Base-by-base conservation (phyloP, 2,888 invertebrate genomes). In the Priapulus caudatus region DNA sequence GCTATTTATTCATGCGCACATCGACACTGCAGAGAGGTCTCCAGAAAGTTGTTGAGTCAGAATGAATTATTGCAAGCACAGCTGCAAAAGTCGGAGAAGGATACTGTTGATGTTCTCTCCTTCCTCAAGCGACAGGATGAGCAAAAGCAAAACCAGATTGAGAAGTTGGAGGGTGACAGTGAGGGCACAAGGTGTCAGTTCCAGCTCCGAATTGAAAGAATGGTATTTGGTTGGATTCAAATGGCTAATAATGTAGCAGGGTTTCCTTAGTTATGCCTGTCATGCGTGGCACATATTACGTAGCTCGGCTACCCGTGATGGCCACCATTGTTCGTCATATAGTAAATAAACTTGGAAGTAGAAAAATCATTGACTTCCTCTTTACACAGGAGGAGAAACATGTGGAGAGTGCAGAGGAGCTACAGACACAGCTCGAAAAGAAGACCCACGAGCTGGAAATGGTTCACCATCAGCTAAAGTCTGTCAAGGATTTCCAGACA, bases 121-220 rank as follows among this genome's bases (percentile, higher is more conserved):
- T 33, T 33, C n/a, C 33, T 33, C 33, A 33, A 33, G n/a, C 33
- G n/a, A n/a, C 10, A 33, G 33, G n/a, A 33, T 33, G 33, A 33
- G n/a, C 10, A 33, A 33, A 33, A 10, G 33, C 33, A 33, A n/a
- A n/a, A 33, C 10, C 10, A 33, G n/a, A 33, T 10, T 33, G n/a
- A 33, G n/a, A n/a, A 33, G n/a, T n/a, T 33, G 33, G n/a, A 33
- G n/a, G 33, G n/a, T 10, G 33, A 33, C n/a, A n/a, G 10, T 10
- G 33, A 33, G n/a, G n/a, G n/a, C n/a, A n/a, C n/a, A n/a, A n/a
- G n/a, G n/a, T n/a, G n/a, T n/a, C n/a, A n/a, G n/a, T n/a, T n/a
- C n/a, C n/a, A n/a, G n/a, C n/a, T n/a, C n/a, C n/a, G n/a, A n/a
- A n/a, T n/a, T n/a, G n/a, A n/a, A n/a, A n/a, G n/a, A n/a, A n/a